These are phyloP conservation scores for Delia radicum DNA, from an alignment of 1,140 invertebrate species.

Conservation along the genomic window DNA sequence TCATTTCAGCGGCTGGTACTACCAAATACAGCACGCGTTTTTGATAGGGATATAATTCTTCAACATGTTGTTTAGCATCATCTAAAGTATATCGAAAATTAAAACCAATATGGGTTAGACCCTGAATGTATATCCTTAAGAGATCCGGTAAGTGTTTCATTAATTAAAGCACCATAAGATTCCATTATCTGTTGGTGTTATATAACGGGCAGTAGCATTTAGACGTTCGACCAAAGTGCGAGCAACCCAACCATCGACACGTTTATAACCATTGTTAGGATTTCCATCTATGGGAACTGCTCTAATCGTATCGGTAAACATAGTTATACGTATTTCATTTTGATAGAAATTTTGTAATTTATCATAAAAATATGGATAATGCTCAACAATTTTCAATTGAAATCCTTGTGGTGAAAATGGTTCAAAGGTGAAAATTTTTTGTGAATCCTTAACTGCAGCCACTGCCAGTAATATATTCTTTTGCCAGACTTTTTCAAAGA, in stretches of 20 bases:
- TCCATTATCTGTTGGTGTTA: slow-evolving; percentile 39
- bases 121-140: slow-evolving; percentile 36
- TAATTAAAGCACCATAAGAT: slow-evolving; percentile 37
- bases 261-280: slow-evolving; percentile 32
- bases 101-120: slow-evolving; percentile 37
- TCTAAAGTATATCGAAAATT: slow-evolving; percentile 45
- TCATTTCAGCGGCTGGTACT: slow-evolving; percentile 41
- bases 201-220: slow-evolving; percentile 43
- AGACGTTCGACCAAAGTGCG: slow-evolving; percentile 30
- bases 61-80: slow-evolving; percentile 37
- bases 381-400: slow-evolving; percentile 9
- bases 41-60: slow-evolving; percentile 40
- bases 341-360: slow-evolving; percentile 40
- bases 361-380: slow-evolving; percentile 31
- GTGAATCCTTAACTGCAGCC: slow-evolving; percentile 32
- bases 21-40: slow-evolving; percentile 37
- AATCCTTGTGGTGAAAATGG: slow-evolving; percentile 39
- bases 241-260: slow-evolving; percentile 40
- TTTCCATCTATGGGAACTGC: slow-evolving; percentile 33
- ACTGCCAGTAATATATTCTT: slow-evolving; percentile 37
- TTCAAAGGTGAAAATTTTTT: slow-evolving; percentile 39
- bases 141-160: slow-evolving; percentile 41
- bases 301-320: slow-evolving; percentile 41
- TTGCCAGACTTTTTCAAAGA: slow-evolving; percentile 38
- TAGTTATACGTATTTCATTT: slow-evolving; percentile 40